Evolutionary conservation across 1,140 invertebrate species (phyloP).

Genomic region (Brachionus rubens): DNA sequence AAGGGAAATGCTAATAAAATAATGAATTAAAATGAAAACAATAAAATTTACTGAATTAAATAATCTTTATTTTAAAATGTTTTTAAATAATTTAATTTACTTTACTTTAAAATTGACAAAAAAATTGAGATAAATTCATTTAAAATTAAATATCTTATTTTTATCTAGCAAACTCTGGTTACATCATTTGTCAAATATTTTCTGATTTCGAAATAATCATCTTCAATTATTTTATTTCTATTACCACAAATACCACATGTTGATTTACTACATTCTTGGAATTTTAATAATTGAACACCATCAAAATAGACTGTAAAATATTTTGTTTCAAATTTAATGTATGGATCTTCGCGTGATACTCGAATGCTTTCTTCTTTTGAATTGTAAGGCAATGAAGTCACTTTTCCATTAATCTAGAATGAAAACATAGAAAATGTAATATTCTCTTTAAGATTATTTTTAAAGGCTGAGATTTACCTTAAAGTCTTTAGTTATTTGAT

Average conservation of each 20-base stretch:
- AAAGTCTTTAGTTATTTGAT: not conserved
- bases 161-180: no score
- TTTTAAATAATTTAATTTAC: no score
- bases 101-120: no score
- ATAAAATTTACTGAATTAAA: no score
- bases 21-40: no score
- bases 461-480: not conserved
- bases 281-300: constrained; percentile 34
- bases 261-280: not conserved
- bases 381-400: not conserved
- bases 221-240: not conserved
- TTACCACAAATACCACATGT: constrained; percentile 38
- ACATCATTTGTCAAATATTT: no score
- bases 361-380: not conserved
- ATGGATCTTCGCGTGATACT: not conserved
- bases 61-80: no score
- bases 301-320: constrained; percentile 29
- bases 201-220: not conserved
- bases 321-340: not conserved
- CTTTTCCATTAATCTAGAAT: not conserved
- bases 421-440: not conserved
- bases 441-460: not conserved
- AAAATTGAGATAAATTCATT: no score
- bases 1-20: no score
- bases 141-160: no score